phyloP scores from a whole-genome alignment of 2,797 vertebrate genomes.

The Sebastes cheni region DNA sequence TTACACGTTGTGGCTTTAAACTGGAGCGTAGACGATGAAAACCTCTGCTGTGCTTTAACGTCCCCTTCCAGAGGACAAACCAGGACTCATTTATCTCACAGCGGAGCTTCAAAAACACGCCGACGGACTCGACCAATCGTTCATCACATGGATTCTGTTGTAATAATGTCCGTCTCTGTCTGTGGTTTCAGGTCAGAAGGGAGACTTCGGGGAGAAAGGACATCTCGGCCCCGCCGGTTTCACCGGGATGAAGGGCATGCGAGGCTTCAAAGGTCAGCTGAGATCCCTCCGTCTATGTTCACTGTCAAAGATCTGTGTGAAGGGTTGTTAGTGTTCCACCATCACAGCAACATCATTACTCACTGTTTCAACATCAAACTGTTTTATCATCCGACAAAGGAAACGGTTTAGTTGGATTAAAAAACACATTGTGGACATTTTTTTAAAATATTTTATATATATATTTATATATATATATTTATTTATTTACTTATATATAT shows the following conservation, averaged over 20 bases:
- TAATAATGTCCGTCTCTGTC: background rate
- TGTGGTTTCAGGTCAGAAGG: constrained; percentile 77
- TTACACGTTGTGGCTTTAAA: background rate
- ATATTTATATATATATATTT: too few species aligned
- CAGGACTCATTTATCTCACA: background rate
- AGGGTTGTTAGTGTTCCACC: too few species aligned
- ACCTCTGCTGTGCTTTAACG: background rate
- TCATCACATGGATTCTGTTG: too few species aligned
- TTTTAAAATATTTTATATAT: too few species aligned
- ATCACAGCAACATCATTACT: background rate
- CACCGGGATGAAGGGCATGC: constrained; percentile 68
- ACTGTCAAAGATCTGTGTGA: background rate
- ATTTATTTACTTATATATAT: too few species aligned
- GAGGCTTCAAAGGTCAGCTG: constrained; percentile 77
- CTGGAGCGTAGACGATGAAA: background rate
- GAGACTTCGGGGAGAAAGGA: constrained; percentile 75
- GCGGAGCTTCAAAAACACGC: background rate
- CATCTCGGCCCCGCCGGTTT: constrained; percentile 46
- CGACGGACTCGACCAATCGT: background rate
- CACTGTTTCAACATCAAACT: background rate
- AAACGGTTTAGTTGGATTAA: too few species aligned
- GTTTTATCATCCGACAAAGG: too few species aligned
- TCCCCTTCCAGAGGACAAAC: background rate
- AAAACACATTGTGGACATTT: too few species aligned
- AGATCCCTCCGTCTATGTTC: background rate